Conservation (phyloP, 2,888 invertebrate species). For the Patella depressa region DNA sequence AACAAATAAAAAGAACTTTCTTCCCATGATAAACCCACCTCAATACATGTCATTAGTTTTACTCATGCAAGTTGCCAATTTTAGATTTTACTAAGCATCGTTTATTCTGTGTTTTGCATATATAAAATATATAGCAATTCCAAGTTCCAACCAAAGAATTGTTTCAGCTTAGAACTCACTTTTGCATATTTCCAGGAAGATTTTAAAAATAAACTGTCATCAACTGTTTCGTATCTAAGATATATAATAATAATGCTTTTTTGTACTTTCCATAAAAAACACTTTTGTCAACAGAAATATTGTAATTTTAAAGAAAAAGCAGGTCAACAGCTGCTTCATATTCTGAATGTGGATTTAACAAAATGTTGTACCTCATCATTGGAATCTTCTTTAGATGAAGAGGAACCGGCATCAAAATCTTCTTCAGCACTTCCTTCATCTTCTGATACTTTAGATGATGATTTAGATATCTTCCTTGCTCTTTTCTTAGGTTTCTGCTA, state of each 20-base stretch:
- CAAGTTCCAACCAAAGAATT: too few relatives aligned
- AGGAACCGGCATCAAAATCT: constrained; percentile 50
- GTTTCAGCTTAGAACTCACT: too few relatives aligned
- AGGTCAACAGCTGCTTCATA: constrained; percentile 9
- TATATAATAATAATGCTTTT: too few relatives aligned
- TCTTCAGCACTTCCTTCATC: constrained; percentile 50
- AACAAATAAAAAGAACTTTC: too few relatives aligned
- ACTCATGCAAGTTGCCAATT: too few relatives aligned
- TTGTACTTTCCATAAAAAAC: not conserved
- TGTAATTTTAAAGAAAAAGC: not conserved
- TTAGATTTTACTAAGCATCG: too few relatives aligned
- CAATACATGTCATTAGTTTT: too few relatives aligned
- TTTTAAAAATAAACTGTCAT: not conserved
- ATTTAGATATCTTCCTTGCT: constrained; percentile 20
- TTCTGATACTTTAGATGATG: constrained; percentile 31
- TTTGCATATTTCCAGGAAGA: not conserved
- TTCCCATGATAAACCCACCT: too few relatives aligned
- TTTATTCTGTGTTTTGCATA: too few relatives aligned
- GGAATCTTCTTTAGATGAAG: constrained; percentile 55
- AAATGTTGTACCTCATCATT: constrained; percentile 56
- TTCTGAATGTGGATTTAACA: constrained; percentile 7
- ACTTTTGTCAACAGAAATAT: not conserved
- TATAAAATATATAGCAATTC: too few relatives aligned
- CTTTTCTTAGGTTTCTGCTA: constrained; percentile 12
- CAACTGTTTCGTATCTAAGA: too few relatives aligned